Evolutionary conservation across 23 tunicate genomes (phyloP), one percentile per base, ranked within the genome.

Genomic region (Botrylloides violaceus): DNA sequence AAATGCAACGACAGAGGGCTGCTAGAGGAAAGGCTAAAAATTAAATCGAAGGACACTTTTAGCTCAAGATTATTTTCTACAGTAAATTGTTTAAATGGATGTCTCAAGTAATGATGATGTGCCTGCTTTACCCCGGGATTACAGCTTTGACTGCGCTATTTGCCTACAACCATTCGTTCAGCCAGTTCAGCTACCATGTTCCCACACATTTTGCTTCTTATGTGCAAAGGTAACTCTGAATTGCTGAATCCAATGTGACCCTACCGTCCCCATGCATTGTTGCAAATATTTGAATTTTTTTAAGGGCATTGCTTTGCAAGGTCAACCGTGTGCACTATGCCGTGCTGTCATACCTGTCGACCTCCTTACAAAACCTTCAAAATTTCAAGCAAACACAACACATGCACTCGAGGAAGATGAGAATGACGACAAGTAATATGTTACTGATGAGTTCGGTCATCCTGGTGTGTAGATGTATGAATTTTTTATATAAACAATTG

Each of bases 171-270:
- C 81, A 34, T 85, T 80, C 58, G 64, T 85, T 76, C 94, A 85
- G 49, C 98, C 91, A 0, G 85, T 83, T 19, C 61, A 75, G 39
- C 63, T 83, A 6, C 96, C 96, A 26, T 88, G 96, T 32, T 66
- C 73, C 61, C 96, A 88, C 60, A 80, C 80, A 20, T 88, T 88
- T 53, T 88, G 96, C 72, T 88, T 81, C 70, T 49, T 88, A 53
- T 88, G 96, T 72, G 87, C 87, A 24, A 88, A 84, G 74, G 92
- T 75, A 65, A n/a, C n/a, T n/a, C n/a, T n/a, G n/a, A n/a, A n/a
- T n/a, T n/a, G n/a, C n/a, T n/a, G n/a, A n/a, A n/a, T n/a, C n/a
- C n/a, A n/a, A n/a, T n/a, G n/a, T n/a, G n/a, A n/a, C n/a, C n/a
- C n/a, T n/a, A n/a, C n/a, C n/a, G n/a, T n/a, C n/a, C n/a, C n/a